These are phyloP conservation scores for Neotoxoptera formosana DNA, from an alignment of 1,140 invertebrate genomes.

Conservation along the genomic window DNA sequence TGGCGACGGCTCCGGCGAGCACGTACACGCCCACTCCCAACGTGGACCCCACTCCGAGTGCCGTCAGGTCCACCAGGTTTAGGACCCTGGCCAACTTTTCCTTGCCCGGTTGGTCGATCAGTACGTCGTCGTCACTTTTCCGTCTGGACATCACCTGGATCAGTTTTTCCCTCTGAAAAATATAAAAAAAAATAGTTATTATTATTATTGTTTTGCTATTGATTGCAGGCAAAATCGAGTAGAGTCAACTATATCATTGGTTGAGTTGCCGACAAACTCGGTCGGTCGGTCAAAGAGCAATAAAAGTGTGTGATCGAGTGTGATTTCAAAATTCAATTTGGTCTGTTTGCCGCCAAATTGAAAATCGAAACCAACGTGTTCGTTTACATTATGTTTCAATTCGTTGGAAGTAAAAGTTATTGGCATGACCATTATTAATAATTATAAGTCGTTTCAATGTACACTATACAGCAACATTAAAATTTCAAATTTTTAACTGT, in stretches of 20 bases:
- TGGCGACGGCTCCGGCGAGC: constrained; percentile 86
- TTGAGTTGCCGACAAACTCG: background rate
- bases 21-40: constrained; percentile 92
- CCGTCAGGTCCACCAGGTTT: constrained; percentile 79
- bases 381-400: no score
- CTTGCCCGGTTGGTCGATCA: background rate
- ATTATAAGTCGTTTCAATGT: background rate
- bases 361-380: no score
- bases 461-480: no score
- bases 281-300: background rate
- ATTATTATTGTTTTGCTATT: no score
- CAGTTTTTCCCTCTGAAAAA: constrained; percentile 45
- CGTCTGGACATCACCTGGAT: constrained; percentile 59
- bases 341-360: background rate
- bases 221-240: no score
- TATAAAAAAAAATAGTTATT: background rate
- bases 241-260: no score
- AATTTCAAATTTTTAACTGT: background rate
- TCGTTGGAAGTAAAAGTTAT: background rate
- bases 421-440: background rate
- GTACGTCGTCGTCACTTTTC: constrained; percentile 40
- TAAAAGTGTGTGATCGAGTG: background rate
- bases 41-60: constrained; percentile 86
- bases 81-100: constrained; percentile 76
- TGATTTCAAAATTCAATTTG: background rate